Evolutionary conservation across 2,888 invertebrate genomes (phyloP), one percentile per base, ranked within the genome.

Genomic region (Drosophila vallismaia): DNA sequence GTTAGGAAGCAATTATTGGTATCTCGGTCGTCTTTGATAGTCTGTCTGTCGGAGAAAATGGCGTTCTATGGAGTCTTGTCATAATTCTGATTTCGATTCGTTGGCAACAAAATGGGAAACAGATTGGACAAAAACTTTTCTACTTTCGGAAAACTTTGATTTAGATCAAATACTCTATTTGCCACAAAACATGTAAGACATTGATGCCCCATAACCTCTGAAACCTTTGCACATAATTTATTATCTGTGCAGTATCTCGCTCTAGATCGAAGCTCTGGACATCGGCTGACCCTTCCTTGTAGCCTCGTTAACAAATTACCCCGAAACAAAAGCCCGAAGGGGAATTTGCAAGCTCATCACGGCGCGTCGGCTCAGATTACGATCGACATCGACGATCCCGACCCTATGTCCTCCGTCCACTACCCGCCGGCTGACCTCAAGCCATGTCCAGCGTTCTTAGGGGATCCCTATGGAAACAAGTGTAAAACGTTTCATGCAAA

Each of bases 401-500:
- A 12, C 12, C 40, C 9, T 12, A 10, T 19, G 52, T 29, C 38
- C 49, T 67, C 28, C 64, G 75, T 75, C 74, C 77, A 9, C 4
- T 29, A 38, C n/a, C 45, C 38, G 14, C 38, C 55, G 40, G 69
- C 73, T 74, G 75, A 71, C 74, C 75, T 66, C 45, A 57, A 71
- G 71, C 44, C 56, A 44, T 49, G 49, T 36, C 55, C 67, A 28
- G 29, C 46, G 69, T 38, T 49, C 33, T 53, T 62, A 59, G 69
- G 64, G 72, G 71, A 68, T 50, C 42, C 48, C 42, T 29, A 62
- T 55, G 51, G 63, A 50, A 77, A 89, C 89, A 88, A 88, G 87
- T 89, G 88, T 88, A 88, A 75, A 79, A 79, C 62, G 79, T 74
- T 70, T 29, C 71, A 73, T 79, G 87, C 88, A 86, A 87, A 89